Conservation (phyloP, 92 coral and sea anemone species). For the Porites lobata region DNA sequence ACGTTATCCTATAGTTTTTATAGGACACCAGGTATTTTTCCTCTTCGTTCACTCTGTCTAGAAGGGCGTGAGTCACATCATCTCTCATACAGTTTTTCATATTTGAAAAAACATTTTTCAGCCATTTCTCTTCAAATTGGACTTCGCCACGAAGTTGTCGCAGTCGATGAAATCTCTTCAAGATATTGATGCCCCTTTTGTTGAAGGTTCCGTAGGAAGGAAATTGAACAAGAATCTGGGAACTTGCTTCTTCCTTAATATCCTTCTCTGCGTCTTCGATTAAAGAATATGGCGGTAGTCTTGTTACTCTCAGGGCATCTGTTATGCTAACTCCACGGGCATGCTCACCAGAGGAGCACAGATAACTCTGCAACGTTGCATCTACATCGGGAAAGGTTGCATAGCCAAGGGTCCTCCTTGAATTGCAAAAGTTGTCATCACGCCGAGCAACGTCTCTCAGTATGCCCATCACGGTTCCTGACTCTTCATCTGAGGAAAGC, state of each 20-base stretch:
- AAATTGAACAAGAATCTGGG: slow-evolving; percentile 2
- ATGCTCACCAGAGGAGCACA: no score
- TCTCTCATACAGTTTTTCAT: background rate
- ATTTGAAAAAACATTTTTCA: slow-evolving; percentile 15
- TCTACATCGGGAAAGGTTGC: slow-evolving; percentile 34
- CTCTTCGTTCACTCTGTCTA: slow-evolving; percentile 24
- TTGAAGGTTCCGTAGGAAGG: slow-evolving; percentile 27
- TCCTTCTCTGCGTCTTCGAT: background rate
- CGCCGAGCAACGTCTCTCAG: slow-evolving; percentile 3
- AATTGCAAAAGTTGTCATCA: slow-evolving; percentile 33
- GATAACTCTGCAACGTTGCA: background rate
- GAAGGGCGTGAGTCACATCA: slow-evolving; percentile 12
- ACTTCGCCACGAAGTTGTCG: slow-evolving; percentile 41
- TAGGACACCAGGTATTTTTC: background rate
- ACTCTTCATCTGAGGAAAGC: background rate
- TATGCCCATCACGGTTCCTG: background rate
- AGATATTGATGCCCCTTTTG: slow-evolving; percentile 20
- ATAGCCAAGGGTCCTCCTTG: slow-evolving; percentile 20
- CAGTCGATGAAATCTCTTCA: slow-evolving; percentile 51
- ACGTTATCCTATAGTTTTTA: background rate
- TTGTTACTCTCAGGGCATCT: slow-evolving; percentile 1
- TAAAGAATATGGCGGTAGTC: slow-evolving; percentile 26
- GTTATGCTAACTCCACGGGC: background rate
- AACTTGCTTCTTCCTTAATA: background rate
- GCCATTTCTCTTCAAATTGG: slow-evolving; percentile 44